Evolutionary conservation across 2,797 vertebrate species (phyloP), one percentile per base, ranked within the genome.

Genomic region (Pempheris klunzingeri): DNA sequence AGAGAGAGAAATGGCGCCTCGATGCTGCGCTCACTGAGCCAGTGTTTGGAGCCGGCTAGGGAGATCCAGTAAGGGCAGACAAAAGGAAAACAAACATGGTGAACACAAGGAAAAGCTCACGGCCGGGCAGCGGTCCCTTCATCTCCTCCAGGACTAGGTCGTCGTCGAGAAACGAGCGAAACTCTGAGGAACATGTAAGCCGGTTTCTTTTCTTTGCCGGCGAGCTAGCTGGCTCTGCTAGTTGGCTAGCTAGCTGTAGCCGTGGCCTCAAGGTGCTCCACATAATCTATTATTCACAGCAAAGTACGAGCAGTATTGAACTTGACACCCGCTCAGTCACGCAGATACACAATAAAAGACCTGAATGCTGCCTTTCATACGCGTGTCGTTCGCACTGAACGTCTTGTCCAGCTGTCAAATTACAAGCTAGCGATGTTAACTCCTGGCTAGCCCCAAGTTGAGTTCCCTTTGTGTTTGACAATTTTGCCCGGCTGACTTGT

Each of bases 91-190:
- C 49, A 90, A 94, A 88, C 94, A 98, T 99, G 97, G 97, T 98
- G 95, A 97, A 97, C 93, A 98, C 97, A 74, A 96, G 96, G 91
- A 97, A 96, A 92, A 97, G 95, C 94, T 94, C 96, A 10, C 93
- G 94, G 91, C 88, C 82, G 11, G 20, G 90, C 50, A 87, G 53
- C 81, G 88, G 89, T 17, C 90, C 91, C 49, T 95, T 94, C 90
- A 95, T 96, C 91, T 96, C 95, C 74, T 94, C 94, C 15, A 94
- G 95, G 93, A 96, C 96, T 15, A 82, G 96, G 82, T 96, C 95
- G 75, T 95, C 95, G 82, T 93, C 91, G 76, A 94, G 93, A 85
- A 93, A 76, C 80, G 90, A 90, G 78, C 88, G 91, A 58, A 93
- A 90, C 91, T 91, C 92, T 46, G 95, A 95, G 41, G 95, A 95